phyloP scores from a whole-genome alignment of 1,140 invertebrate species.

The Leptinotarsa defecta region DNA sequence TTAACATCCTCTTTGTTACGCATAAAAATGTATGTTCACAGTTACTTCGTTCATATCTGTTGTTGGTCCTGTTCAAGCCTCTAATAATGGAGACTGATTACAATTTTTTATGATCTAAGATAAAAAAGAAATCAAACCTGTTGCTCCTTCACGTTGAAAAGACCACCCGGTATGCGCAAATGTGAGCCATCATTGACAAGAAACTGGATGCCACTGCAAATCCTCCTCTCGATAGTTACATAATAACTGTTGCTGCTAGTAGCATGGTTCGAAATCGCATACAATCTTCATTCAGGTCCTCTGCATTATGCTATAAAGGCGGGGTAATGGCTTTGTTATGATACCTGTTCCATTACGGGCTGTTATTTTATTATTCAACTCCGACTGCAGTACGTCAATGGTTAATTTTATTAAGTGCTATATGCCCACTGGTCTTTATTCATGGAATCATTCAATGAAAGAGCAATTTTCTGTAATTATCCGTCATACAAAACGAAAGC shows the following conservation, averaged over 20 bases:
- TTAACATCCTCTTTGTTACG: no score
- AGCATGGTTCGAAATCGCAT: constrained; percentile 43
- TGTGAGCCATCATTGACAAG: no score
- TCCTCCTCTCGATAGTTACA: no score
- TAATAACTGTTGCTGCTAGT: constrained; percentile 14
- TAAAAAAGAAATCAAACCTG: no score
- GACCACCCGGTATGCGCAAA: no score
- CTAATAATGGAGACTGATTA: no score
- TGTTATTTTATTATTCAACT: constrained; percentile 44
- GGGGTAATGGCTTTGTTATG: constrained; percentile 48
- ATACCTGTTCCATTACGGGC: constrained; percentile 46
- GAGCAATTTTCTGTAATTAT: constrained; percentile 29
- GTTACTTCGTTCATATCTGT: no score
- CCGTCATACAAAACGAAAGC: constrained; percentile 13
- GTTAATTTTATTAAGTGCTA: constrained; percentile 42
- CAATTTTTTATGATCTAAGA: no score
- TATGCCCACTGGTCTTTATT: constrained; percentile 38
- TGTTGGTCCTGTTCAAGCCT: no score
- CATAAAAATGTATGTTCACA: no score
- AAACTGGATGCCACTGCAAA: no score
- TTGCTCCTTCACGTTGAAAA: no score
- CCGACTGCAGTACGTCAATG: constrained; percentile 37
- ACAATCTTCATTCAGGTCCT: constrained; percentile 45
- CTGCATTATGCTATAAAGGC: constrained; percentile 47
- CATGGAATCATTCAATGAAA: constrained; percentile 34